Base-by-base conservation (phyloP, 1,140 invertebrate genomes). In the Steinernema khuongi region DNA sequence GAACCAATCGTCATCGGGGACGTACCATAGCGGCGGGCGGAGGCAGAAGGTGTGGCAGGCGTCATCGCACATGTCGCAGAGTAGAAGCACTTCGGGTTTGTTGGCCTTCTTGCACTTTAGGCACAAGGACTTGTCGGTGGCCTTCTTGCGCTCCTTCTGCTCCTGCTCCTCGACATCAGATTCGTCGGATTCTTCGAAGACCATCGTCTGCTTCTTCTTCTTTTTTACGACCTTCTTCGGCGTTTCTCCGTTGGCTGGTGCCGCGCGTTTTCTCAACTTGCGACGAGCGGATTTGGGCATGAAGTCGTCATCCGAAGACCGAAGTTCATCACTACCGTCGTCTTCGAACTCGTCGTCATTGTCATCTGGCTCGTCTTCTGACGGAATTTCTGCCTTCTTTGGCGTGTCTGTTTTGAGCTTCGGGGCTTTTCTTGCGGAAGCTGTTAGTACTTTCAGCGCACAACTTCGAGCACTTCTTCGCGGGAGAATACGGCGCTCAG, bases 71-170 rank as follows among this genome's bases (percentile, higher is more conserved):
- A 71, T 75, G 50, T 86, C 83, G 68, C 94, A 97, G 1, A 99
- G 88, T 43, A 99, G 87, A 92, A 99, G 96, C 31, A 81, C 76
- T 67, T 83, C 81, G 33, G 80, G 81, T 2, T 81, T 67, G 22
- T 71, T 79, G 19, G 81, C 70, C 22, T 80, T 81, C 28, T 78
- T 77, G 69, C 81, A 81, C 50, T 77, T 67, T 70, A 72, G 70
- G 66, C 81, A 82, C 26, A 77, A 70, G 7, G 80, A 83, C 17
- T 80, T 72, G 50, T 78, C 81, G 1, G 74, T 84, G 1, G 81
- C 81, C 68, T 78, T 72, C 28, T 83, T 83, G 19, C 81, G 70
- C 66, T 82, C 81, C 60, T 80, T 76, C 28, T 66, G 19, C 26
- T 80, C 72, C 14, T 69, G 69, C 41, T 71, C 30, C 17, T 76